Evolutionary conservation across 2,888 invertebrate genomes (phyloP), one percentile per base, ranked within the genome.

Genomic region (Hemicrepidius hirtus): DNA sequence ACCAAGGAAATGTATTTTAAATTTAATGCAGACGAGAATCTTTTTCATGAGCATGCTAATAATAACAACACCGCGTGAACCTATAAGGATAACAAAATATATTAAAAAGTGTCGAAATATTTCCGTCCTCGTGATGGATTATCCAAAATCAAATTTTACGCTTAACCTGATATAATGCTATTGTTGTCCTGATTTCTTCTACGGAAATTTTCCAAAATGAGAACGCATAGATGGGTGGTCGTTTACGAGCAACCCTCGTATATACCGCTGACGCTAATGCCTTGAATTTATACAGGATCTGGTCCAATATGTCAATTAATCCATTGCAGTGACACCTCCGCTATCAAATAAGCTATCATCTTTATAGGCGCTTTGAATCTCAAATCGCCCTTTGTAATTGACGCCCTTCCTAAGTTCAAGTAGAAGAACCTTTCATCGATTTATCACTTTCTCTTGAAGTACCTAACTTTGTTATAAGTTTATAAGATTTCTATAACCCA

Each of bases 111-210:
- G 60, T 44, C 44, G 40, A 50, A 67, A 35, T 40, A 46, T 68
- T 62, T 57, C 49, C 62, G 46, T 62, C 37, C 49, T 35, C 10
- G 44, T 50, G 60, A 68, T 60, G 50, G 68, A 68, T 60, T 68
- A 68, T 68, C 59, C 16, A 21, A 24, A 62, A 68, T 68, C 49
- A 62, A 60, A 68, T 68, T 68, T 68, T 68, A 49, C 60, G 68
- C 68, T 21, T 49, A 62, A 49, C 32, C 28, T 59, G 59, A 13
- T 62, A 62, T 53, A 68, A 46, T 57, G 68, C 60, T 60, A 55
- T 66, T 66, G 65, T 65, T 50, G 57, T 18, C 57, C 49, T 20
- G 57, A 35, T 57, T 60, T 68, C 40, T 68, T 68, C 49, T 37
- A 10, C 46, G 32, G 24, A 57, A 57, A 57, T 57, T 35, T 57